Evolutionary conservation across 2,797 vertebrate genomes (phyloP).

Genomic region (Pteronotus mesoamericanus): DNA sequence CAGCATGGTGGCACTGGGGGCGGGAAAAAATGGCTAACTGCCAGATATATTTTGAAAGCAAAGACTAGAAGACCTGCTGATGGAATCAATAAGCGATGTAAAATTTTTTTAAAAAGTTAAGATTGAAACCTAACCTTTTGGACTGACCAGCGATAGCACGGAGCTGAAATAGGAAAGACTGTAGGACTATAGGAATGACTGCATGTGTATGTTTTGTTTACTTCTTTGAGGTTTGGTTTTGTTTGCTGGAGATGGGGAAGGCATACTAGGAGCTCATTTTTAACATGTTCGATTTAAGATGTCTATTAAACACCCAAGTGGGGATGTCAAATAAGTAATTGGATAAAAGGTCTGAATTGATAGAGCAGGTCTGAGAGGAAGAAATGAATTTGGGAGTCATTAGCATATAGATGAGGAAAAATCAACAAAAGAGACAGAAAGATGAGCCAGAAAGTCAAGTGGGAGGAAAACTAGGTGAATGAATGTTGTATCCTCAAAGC

Average conservation of each 20-base stretch:
- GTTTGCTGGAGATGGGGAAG: not conserved
- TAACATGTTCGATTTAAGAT: constrained; percentile 51
- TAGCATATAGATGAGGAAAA: constrained; percentile 68
- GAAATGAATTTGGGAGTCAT: constrained; percentile 62
- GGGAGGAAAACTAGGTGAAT: not conserved
- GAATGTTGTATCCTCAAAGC: not conserved
- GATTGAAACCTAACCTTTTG: not conserved
- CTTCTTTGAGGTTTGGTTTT: not conserved
- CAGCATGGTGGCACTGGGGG: fast-evolving
- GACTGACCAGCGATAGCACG: not conserved
- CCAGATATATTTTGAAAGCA: not conserved
- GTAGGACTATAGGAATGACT: not conserved
- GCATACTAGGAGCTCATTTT: not conserved
- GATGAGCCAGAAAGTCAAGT: constrained; percentile 29
- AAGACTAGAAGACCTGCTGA: not conserved
- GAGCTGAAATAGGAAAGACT: not conserved
- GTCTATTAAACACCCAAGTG: constrained; percentile 54
- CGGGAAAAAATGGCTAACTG: not conserved
- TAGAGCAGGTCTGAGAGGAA: constrained; percentile 44
- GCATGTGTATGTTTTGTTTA: not conserved
- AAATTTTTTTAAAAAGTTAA: not conserved
- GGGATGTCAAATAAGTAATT: constrained; percentile 64
- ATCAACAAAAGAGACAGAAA: constrained; percentile 45
- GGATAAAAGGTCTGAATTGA: constrained; percentile 55
- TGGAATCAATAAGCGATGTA: not conserved